Percentiles rank a stretch among this genome's conserved stretches.
Evolutionary conservation across 2,888 invertebrate species (phyloP).

Genomic region (Erebia aethiops): DNA sequence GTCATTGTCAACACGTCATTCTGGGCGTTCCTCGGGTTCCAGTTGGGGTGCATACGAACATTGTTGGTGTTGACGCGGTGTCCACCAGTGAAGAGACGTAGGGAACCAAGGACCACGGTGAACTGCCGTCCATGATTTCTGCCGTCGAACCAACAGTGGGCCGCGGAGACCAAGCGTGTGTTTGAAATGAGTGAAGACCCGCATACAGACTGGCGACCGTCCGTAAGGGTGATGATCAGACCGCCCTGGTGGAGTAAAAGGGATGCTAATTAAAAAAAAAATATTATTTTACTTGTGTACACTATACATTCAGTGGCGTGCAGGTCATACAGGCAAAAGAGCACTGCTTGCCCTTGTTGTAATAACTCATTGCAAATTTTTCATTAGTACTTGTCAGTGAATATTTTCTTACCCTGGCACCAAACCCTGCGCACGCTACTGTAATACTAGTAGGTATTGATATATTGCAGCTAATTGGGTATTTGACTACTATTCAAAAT

Average conservation of each 20-base stretch:
- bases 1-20: constrained; percentile 43
- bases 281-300: too few relatives aligned
- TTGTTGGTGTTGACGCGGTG: constrained; percentile 35
- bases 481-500: too few relatives aligned
- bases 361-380: too few relatives aligned
- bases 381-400: too few relatives aligned
- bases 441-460: too few relatives aligned
- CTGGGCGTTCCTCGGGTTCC: constrained; percentile 36
- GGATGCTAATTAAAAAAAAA: not conserved
- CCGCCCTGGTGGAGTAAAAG: constrained; percentile 4
- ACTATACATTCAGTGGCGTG: too few relatives aligned
- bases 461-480: too few relatives aligned
- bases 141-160: constrained; percentile 23
- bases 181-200: constrained; percentile 7
- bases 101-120: constrained; percentile 45
- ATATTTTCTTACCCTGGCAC: too few relatives aligned
- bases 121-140: constrained; percentile 36
- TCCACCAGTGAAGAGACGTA: constrained; percentile 44
- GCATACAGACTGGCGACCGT: constrained; percentile 7
- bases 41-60: constrained; percentile 41
- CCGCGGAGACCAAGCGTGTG: constrained; percentile 10
- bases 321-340: too few relatives aligned
- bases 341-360: too few relatives aligned
- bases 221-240: constrained; percentile 13
- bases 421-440: too few relatives aligned